phyloP scores from a whole-genome alignment of 2,888 invertebrate species.

The Tipula lateralis region DNA sequence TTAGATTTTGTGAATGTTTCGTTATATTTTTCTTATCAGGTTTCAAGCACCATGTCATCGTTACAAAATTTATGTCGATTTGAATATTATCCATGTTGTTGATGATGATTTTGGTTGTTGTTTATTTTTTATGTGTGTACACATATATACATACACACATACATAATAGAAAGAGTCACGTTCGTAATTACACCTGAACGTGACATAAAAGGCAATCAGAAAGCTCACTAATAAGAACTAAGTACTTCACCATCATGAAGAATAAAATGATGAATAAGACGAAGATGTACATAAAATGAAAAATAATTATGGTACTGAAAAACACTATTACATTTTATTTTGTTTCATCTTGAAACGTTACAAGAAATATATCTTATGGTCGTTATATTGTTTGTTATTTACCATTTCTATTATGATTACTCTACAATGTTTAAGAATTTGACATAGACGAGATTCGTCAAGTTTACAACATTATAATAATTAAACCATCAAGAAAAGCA shows the following conservation, averaged over 20 bases:
- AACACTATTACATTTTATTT: not conserved
- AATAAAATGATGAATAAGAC: conserved; percentile 11
- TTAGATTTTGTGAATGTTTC: not conserved
- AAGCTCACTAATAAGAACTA: conserved; percentile 24
- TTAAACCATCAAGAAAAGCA: not conserved
- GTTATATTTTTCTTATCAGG: not conserved
- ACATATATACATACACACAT: not conserved
- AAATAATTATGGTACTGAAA: conserved; percentile 11
- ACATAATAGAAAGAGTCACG: not conserved
- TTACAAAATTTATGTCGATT: not conserved
- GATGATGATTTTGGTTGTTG: not conserved
- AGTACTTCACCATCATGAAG: not conserved
- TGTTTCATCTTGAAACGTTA: not conserved
- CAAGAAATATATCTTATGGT: not conserved
- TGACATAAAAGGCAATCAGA: conserved; percentile 9
- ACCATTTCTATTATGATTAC: not conserved
- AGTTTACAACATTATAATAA: not conserved
- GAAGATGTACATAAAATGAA: not conserved
- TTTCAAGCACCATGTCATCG: not conserved
- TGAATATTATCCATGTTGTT: not conserved
- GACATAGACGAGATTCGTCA: not conserved
- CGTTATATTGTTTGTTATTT: not conserved
- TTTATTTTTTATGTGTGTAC: not conserved
- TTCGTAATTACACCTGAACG: conserved; percentile 24
- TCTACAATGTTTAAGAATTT: not conserved